These are phyloP conservation scores for Lytechinus variegatus DNA, from an alignment of 35 echinoderm and acorn worm genomes.

Conservation along the genomic window DNA sequence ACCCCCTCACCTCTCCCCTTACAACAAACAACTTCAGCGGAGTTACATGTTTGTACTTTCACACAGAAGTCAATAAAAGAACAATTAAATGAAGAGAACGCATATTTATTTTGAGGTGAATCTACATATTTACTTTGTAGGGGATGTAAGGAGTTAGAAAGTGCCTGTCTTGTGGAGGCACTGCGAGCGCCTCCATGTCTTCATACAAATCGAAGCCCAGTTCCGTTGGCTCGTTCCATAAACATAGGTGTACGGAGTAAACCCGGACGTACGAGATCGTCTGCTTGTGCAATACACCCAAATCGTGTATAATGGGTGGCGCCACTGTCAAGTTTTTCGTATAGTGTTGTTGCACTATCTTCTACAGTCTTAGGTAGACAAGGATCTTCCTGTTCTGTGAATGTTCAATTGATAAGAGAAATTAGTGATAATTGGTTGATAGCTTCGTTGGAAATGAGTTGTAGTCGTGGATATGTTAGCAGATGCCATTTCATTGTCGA, in stretches of 20 bases:
- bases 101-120: conserved; percentile 14
- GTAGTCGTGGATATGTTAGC: not conserved
- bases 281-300: not conserved
- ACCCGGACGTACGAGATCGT: not conserved
- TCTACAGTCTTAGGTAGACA: not conserved
- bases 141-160: not conserved
- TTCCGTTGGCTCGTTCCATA: not conserved
- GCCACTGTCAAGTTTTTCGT: not conserved
- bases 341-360: not conserved
- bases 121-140: not conserved
- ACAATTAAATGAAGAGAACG: not conserved
- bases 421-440: not conserved
- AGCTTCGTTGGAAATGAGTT: not conserved
- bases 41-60: not conserved
- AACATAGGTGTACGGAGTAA: not conserved
- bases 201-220: too few species aligned
- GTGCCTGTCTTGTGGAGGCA: not conserved
- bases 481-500: not conserved
- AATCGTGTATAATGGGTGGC: not conserved
- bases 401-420: not conserved
- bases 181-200: too few species aligned
- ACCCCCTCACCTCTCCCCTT: not conserved
- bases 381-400: not conserved
- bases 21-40: not conserved
- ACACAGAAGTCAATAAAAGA: not conserved